phyloP scores from a whole-genome alignment of 2,797 vertebrate species.

The Cercopithecus diana region DNA sequence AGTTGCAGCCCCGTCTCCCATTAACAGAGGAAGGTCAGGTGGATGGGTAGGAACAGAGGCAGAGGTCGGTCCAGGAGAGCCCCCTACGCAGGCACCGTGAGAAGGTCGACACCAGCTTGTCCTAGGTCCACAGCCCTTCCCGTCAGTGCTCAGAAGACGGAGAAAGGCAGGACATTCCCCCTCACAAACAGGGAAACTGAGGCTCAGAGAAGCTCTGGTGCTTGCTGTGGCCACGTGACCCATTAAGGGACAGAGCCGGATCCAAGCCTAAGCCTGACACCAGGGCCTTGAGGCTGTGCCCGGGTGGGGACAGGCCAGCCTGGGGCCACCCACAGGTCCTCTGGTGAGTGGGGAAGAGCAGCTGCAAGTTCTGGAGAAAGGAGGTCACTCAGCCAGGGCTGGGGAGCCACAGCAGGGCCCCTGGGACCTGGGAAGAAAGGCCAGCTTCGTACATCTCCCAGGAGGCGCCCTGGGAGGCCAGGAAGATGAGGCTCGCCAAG shows the following conservation, averaged over 20 bases:
- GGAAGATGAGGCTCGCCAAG: neutral
- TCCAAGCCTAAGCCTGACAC: neutral
- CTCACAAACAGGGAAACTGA: neutral
- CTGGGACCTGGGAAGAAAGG: neutral
- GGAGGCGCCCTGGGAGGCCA: too few relatives aligned
- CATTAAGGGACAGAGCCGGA: accelerated
- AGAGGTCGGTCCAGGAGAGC: neutral
- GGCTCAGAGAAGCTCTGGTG: neutral
- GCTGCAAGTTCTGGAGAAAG: neutral
- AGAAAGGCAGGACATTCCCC: accelerated
- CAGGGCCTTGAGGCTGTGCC: neutral
- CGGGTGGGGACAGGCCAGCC: too few relatives aligned
- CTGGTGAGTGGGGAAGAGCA: neutral
- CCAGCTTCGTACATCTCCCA: too few relatives aligned
- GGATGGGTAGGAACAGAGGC: neutral
- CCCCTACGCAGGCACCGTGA: neutral
- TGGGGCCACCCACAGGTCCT: neutral
- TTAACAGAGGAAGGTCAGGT: accelerated
- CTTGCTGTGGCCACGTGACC: accelerated
- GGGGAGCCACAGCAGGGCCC: neutral
- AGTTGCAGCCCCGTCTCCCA: neutral
- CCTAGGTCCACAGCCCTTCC: neutral
- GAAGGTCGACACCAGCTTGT: neutral
- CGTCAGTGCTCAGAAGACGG: accelerated
- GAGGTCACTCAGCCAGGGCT: neutral